Evolutionary conservation across 1,140 invertebrate species (phyloP), one percentile per base, ranked within the genome.

Genomic region (Pseudomyrmex gracilis): DNA sequence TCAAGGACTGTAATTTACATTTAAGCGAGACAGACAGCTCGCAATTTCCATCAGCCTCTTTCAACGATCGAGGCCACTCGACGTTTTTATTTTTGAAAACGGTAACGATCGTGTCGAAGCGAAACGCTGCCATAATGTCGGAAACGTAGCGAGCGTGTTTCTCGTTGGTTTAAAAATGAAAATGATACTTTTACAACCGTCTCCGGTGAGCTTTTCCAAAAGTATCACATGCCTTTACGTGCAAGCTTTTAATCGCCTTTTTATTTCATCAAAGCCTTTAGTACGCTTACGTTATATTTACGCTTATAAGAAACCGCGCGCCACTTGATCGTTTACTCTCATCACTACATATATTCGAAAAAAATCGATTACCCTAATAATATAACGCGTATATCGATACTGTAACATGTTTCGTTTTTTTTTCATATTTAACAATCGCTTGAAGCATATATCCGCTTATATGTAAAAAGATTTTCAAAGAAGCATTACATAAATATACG

Each of bases 161-260:
- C 34, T 4, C 45, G 7, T 55, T 4, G 7, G 12, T 66, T 66
- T 53, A 43, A 76, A 43, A 10, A 13, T 15, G 17, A 1, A 51
- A 58, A 55, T 66, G 2, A 43, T 74, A 63, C 22, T 49, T 47
- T 9, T 34, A 34, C 34, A 64, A 63, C 12, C 8, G 34, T 64
- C 34, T 70, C 15, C n/a, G 58, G 20, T 45, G 13, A 60, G 24
- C 0, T 34, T 47, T 67, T 68, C 45, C 17, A 20, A 47, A 53
- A 78, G 45, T 61, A 10, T 83, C 55, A 78, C 82, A 87, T 68
- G 73, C 85, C 51, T 87, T 13, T 87, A 78, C 61, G 73, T 24
- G 85, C 86, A 86, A 87, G 80, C 85, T 87, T 87, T 87, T 77
- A 43, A 57, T 63, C 73, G 70, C 57, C 34, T 47, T 60, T 13